These are phyloP conservation scores for Vidua macroura DNA, from an alignment of 2,113 vertebrate species.

Conservation along the genomic window DNA sequence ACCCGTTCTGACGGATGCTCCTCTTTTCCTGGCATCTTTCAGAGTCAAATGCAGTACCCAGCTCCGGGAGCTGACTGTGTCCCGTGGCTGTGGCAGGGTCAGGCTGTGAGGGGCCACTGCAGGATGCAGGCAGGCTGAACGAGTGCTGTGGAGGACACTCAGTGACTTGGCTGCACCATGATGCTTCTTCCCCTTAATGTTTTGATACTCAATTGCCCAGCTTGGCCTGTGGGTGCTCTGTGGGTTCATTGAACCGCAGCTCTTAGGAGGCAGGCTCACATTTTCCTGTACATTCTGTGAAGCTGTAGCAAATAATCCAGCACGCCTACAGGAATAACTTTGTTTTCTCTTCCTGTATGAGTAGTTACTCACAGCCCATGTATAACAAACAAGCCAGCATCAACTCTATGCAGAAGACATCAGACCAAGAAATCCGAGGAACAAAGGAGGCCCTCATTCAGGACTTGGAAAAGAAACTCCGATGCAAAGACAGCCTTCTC, in stretches of 20 bases:
- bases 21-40: background rate
- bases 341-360: background rate
- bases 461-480: conserved; percentile 92
- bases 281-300: background rate
- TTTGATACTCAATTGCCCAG: background rate
- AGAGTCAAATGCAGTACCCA: background rate
- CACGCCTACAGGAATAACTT: background rate
- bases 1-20: background rate
- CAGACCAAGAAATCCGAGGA: conserved; percentile 91
- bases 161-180: background rate
- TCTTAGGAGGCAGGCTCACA: background rate
- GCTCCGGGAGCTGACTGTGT: background rate
- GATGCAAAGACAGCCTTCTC: conserved; percentile 86
- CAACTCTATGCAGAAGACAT: conserved; percentile 78
- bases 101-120: background rate
- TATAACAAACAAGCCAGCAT: conserved; percentile 78
- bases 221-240: background rate
- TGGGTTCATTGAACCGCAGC: background rate
- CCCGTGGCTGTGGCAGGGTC: background rate
- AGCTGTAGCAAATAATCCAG: background rate
- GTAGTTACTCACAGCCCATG: conserved; percentile 83
- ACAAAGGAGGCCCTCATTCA: conserved; percentile 96
- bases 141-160: background rate
- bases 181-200: background rate
- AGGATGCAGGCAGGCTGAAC: background rate